Evolutionary conservation across 2,888 invertebrate species (phyloP).

Genomic region (Margaritifera margaritifera): DNA sequence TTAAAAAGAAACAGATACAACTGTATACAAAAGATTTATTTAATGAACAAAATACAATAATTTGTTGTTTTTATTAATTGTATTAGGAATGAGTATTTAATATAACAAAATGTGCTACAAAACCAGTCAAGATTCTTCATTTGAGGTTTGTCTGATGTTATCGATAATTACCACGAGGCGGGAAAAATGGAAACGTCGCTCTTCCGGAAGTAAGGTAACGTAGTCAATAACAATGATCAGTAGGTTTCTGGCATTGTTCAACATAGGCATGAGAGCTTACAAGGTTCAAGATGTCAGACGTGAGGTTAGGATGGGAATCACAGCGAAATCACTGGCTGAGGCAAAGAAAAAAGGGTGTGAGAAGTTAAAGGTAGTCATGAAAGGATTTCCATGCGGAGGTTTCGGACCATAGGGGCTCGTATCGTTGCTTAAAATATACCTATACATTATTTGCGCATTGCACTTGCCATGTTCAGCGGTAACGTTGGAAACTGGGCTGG

Average conservation of each 20-base stretch:
- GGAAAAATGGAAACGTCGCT: too few relatives aligned
- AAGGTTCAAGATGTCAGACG: conserved; percentile 58
- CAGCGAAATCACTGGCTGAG: conserved; percentile 56
- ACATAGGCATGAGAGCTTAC: conserved; percentile 60
- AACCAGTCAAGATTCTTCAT: neutral
- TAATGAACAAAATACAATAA: too few relatives aligned
- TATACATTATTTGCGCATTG: too few relatives aligned
- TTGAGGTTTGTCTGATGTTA: neutral
- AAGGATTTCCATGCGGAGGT: too few relatives aligned
- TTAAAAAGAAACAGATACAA: too few relatives aligned
- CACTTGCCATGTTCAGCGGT: too few relatives aligned
- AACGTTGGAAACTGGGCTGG: too few relatives aligned
- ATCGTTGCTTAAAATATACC: too few relatives aligned
- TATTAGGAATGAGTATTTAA: neutral
- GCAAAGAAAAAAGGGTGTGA: conserved; percentile 57
- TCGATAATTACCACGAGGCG: neutral
- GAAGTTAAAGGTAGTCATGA: conserved; percentile 49
- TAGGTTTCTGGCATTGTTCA: conserved; percentile 54
- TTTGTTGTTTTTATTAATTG: too few relatives aligned
- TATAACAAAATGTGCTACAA: neutral
- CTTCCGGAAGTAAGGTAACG: neutral
- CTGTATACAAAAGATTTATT: too few relatives aligned
- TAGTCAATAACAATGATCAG: conserved; percentile 36
- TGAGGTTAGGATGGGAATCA: conserved; percentile 50
- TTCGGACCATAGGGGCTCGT: too few relatives aligned